phyloP scores from a whole-genome alignment of 2,797 vertebrate genomes.

The Rhabdophis nuchalis region DNA sequence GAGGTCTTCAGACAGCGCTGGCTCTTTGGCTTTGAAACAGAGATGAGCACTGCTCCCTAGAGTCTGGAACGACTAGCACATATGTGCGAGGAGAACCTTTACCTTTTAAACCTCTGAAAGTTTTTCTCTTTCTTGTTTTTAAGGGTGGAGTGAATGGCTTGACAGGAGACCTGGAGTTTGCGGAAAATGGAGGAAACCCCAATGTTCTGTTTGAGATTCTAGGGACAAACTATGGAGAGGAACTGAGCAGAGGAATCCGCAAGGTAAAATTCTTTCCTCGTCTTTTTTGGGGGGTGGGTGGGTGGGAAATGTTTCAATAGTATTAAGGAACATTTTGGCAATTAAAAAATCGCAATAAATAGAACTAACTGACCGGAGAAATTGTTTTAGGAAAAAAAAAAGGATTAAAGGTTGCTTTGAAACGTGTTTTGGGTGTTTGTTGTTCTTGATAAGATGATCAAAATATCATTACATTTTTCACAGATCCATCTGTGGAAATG shows the following conservation, averaged over 20 bases:
- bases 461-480: not conserved
- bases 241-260: conserved; percentile 89
- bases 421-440: not conserved
- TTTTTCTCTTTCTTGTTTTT: not conserved
- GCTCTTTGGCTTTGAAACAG: too few species aligned
- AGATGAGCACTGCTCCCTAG: too few species aligned
- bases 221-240: conserved; percentile 96
- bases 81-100: too few species aligned
- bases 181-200: conserved; percentile 90
- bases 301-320: not conserved
- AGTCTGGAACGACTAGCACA: too few species aligned
- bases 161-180: conserved; percentile 92
- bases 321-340: not conserved
- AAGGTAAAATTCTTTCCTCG: conserved; percentile 76
- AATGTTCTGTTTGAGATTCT: conserved; percentile 97
- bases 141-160: conserved; percentile 90
- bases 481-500: not conserved
- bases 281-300: not conserved
- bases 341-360: accelerated
- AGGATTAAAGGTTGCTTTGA: not conserved
- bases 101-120: not conserved
- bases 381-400: not conserved
- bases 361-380: not conserved
- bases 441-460: not conserved
- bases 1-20: too few species aligned